These are phyloP conservation scores for Trialeurodes vaporariorum DNA, from an alignment of 1,140 invertebrate genomes.

Conservation along the genomic window DNA sequence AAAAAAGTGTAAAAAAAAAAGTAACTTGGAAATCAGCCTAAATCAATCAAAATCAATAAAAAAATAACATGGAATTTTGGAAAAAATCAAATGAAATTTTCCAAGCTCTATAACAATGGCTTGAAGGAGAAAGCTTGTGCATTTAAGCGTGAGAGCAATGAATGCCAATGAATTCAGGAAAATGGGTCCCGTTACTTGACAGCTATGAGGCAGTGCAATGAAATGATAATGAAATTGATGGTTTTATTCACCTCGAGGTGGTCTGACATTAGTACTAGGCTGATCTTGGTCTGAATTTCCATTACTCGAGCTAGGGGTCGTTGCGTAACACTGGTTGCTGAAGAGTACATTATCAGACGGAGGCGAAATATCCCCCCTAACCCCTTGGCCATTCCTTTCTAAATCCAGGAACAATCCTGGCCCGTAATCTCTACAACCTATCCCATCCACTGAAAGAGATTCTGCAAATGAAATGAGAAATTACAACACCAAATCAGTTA, in stretches of 20 bases:
- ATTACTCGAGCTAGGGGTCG: slow-evolving; percentile 80
- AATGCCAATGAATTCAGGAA: no score
- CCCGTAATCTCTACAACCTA: slow-evolving; percentile 33
- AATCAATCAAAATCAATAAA: no score
- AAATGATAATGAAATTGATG: slow-evolving; percentile 2
- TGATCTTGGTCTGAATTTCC: slow-evolving; percentile 79
- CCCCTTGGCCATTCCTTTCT: slow-evolving; percentile 54
- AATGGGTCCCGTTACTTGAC: no score
- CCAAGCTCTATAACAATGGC: no score
- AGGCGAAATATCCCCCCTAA: slow-evolving; percentile 54
- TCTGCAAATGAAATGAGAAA: slow-evolving; percentile 17
- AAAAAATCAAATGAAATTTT: no score
- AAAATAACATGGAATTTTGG: no score
- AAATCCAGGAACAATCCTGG: slow-evolving; percentile 67
- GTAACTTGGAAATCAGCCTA: no score
- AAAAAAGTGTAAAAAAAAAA: no score
- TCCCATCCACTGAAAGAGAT: slow-evolving; percentile 48
- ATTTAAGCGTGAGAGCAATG: no score
- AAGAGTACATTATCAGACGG: slow-evolving; percentile 85
- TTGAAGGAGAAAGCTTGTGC: no score
- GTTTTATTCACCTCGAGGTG: slow-evolving; percentile 11
- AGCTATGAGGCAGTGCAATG: not conserved
- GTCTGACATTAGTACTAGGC: slow-evolving; percentile 27
- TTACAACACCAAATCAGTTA: not conserved
- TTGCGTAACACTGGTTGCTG: slow-evolving; percentile 87